Evolutionary conservation across 1,140 invertebrate species (phyloP), one percentile per base, ranked within the genome.

Genomic region (Brachionus asplanchnoidis): DNA sequence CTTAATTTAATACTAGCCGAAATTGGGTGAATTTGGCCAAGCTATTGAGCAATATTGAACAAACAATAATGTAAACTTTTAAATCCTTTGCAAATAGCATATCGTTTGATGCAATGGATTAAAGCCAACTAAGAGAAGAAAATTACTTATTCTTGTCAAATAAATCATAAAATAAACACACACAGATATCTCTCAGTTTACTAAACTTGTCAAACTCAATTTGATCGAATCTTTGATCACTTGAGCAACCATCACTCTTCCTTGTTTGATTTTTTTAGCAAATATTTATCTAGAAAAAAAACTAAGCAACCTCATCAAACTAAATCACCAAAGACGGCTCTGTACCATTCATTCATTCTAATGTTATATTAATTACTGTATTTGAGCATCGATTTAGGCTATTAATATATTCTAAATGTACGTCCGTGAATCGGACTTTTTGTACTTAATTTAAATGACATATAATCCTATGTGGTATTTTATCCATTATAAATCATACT

Each of bases 401-500:
- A 26, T 68, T 32, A 68, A 68, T 68, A 5, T 17, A 14, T 65
- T 73, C 17, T 42, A 73, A 73, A 73, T 42, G 68, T 42, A 7
- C 20, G 68, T 42, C 68, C 36, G 20, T 73, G 68, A 73, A 73
- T 73, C 17, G 36, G 8, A 17, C 7, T 40, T 17, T 40, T 40
- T 40, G 17, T 14, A 40, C 68, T 40, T 17, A 32, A 68, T 68
- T 68, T 28, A 8, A 68, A 68, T 68, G 66, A 68, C 66, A 68
- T 68, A 17, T 73, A 73, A 73, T 73, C 36, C 68, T 40, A 17
- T 73, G 36, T 73, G 68, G 68, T 73, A 73, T 73, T 73, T 73
- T 42, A 73, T 14, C 17, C 12, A 17, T 42, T 17, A 44, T 73
- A 73, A 73, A 73, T 73, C 68, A 73, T 42, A 42, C 36, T 73